Base-by-base conservation (phyloP, 2,113 vertebrate genomes). In the Mystacornis crossleyi region DNA sequence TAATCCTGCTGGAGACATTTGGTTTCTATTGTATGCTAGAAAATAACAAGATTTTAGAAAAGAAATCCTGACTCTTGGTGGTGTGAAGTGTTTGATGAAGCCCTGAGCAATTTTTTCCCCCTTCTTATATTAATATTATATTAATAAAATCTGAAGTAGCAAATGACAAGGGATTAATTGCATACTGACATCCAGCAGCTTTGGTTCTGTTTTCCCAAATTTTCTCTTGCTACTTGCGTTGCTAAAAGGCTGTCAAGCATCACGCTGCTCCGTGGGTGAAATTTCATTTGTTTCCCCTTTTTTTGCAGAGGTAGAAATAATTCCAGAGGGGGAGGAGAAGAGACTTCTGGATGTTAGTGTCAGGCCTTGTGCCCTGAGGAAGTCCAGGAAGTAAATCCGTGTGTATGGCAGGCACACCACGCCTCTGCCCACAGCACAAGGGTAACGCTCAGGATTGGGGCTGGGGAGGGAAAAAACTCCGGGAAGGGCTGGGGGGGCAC, bases 1-100 rank as follows among this genome's bases (percentile, higher is more conserved):
- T 94, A 90, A 77, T 91, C 70, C 84, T 80, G 33, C 21, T 54
- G 79, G 91, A 90, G 84, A 71, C 67, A 80, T 86, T 96, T 94
- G 71, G 50, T 69, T 90, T 79, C 74, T 51, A 20, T 77, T 89
- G 61, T 74, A 33, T 29, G 43, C 28, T 64, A 2, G 3, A 82
- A 94, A 87, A 79, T 75, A 79, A 48, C 48, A 70, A 81, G 65
- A 34, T 61, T 84, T 83, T 28, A 43, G 50, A 8, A 77, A 72
- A 81, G 34, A 69, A 54, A 21, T 1, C 36, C 72, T 36, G 50
- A 29, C 50, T 89, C 53, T 40, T 80, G 50, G 62, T 62, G 50
- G 8, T 66, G 62, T 47, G 34, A 83, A 73, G 50, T 12, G 19
- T 73, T 82, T 66, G 34, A 31, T n/a, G 88, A 34, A 40, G 50